phyloP scores from a whole-genome alignment of 92 coral and sea anemone genomes.

The Paramuricea clavata region DNA sequence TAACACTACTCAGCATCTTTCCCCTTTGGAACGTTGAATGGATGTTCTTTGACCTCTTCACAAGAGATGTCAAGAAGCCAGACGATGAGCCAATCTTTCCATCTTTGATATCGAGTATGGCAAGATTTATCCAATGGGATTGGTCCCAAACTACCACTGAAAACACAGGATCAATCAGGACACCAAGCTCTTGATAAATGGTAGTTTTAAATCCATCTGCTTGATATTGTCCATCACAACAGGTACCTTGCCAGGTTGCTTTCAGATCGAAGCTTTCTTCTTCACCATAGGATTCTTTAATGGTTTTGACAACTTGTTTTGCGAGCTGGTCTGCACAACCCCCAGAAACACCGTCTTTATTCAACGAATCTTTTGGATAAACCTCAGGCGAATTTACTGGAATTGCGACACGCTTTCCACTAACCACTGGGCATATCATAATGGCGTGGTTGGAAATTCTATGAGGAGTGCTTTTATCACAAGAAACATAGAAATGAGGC shows the following conservation, averaged over 20 bases:
- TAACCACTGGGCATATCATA: constrained; percentile 17
- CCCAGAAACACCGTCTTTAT: background rate
- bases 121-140: constrained; percentile 21
- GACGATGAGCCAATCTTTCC: constrained; percentile 25
- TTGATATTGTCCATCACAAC: constrained; percentile 10
- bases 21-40: constrained; percentile 32
- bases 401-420: constrained; percentile 18
- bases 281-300: background rate
- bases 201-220: constrained; percentile 28
- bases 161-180: constrained; percentile 17
- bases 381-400: constrained; percentile 25
- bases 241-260: background rate
- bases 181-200: constrained; percentile 20
- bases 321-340: constrained; percentile 25
- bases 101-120: constrained; percentile 29
- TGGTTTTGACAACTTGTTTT: background rate
- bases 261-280: background rate
- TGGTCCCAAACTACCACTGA: constrained; percentile 42
- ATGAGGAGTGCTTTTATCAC: background rate
- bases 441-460: constrained; percentile 7
- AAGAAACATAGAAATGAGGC: constrained; percentile 32
- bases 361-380: background rate
- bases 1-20: constrained; percentile 26
- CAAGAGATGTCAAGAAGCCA: background rate
- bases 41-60: constrained; percentile 35